Base-by-base conservation (phyloP, 2,113 vertebrate species). In the Phalacrocorax brasilianus region DNA sequence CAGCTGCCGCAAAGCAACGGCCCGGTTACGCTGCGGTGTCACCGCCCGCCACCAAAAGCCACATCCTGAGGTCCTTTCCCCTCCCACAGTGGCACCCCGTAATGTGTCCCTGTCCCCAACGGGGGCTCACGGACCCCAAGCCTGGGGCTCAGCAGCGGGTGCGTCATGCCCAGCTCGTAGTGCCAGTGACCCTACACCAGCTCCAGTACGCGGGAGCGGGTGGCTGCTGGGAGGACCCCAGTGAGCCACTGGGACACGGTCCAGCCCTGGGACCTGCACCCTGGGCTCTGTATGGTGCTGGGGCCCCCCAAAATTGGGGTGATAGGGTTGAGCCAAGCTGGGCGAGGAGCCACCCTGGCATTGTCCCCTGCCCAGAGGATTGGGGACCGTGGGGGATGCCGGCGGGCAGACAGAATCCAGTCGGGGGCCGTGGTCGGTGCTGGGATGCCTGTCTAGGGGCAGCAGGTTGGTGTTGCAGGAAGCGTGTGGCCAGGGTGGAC, bases 401-500 rank as follows among this genome's bases (percentile, higher is more conserved):
- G 1, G 38, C 0, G 2, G 40, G 24, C 6, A 6, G 58, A 12
- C 4, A 6, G 19, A 23, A 28, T 14, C 40, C 3, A 5, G 23
- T 0, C 0, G 1, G 32, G 12, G 26, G 33, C 40, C 0, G 0
- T 27, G 56, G 44, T 66, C 2, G 1, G 49, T 0, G 0, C 40
- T 67, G 63, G 44, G 30, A 40, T 0, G 0, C 17, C 42, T 17
- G 6, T 11, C 44, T 49, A 18, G 27, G 32, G 59, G 12, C n/a
- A 47, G 58, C 24, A 17, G 44, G 14, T 24, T 56, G 17, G 35
- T 77, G 68, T 21, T 40, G 68, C 11, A 53, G 74, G 42, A 67
- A 19, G 11, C 35, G 28, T 14, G 62, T 10, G 2, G 13, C 19
- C 33, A 19, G 9, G 50, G 15, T 9, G 35, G 49, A 49, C 27